Evolutionary conservation across 2,888 invertebrate species (phyloP), one percentile per base, ranked within the genome.

Genomic region (Ditylenchus weischeri): DNA sequence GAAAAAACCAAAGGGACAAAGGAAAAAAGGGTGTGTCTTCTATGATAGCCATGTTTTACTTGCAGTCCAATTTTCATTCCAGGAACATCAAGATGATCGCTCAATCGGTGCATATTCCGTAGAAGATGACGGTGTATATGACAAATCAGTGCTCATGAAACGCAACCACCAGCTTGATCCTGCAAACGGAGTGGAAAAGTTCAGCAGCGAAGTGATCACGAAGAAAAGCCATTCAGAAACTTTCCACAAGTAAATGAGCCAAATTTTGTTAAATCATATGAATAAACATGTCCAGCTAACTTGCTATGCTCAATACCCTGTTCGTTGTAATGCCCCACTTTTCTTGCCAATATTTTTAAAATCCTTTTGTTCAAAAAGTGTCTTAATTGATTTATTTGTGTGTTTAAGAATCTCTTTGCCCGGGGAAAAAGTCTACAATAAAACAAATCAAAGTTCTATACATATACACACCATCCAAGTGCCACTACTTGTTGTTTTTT

Each of bases 141-240:
- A 65, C 65, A 65, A 65, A 29, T 23, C 59, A 21, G 59, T 59
- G 36, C 58, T 47, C 47, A 58, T 65, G 65, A 72, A 47, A 35
- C 68, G 63, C 36, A 49, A 54, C 23, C 69, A 59, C 58, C 51
- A 69, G 36, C 21, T 69, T 35, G 71, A 71, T 57, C 69, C 69
- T 15, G 35, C 23, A 23, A 50, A 38, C 35, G 69, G 69, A 18
- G 38, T 48, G 49, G 69, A 69, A 23, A 43, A 61, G 43, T 69
- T 63, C 69, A 60, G 54, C 29, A 69, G 36, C 57, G 71, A 71
- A 36, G 70, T 72, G 54, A 67, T 69, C 23, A 66, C 69, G 15
- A 66, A 29, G 18, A 66, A 66, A 35, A 66, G 29, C 38, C 29
- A 38, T 49, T 43, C 66, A 43, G 66, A 66, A 69, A 66, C 66